These are phyloP conservation scores for Cyanoderma ruficeps DNA, from an alignment of 2,113 vertebrate species.

Conservation along the genomic window DNA sequence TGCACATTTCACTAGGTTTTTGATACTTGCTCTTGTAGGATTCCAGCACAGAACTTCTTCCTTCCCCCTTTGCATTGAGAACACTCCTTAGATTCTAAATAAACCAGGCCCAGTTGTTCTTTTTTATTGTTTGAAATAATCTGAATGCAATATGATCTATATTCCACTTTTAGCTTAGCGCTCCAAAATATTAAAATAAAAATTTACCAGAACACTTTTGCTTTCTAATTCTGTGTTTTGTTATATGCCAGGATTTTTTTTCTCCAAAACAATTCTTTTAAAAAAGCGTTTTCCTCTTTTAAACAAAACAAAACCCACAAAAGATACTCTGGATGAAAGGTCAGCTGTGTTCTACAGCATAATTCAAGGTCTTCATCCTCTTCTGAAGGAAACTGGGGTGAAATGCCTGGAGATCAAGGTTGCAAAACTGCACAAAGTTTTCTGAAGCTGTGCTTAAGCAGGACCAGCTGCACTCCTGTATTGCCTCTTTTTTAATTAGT, in stretches of 20 bases:
- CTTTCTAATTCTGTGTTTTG: background rate
- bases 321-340: background rate
- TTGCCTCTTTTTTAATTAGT: conserved; percentile 40
- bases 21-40: conserved; percentile 13
- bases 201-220: background rate
- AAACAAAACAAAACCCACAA: background rate
- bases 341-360: background rate
- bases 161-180: background rate
- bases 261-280: fast-evolving
- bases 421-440: conserved; percentile 2
- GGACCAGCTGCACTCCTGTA: conserved; percentile 31
- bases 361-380: background rate
- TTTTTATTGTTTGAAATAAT: background rate
- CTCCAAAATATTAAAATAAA: background rate
- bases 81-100: background rate
- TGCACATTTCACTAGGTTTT: conserved; percentile 43
- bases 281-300: background rate
- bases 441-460: conserved; percentile 27
- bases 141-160: background rate
- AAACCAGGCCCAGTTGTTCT: background rate
- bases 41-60: conserved; percentile 32
- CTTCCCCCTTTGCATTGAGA: background rate
- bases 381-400: background rate
- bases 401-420: background rate
- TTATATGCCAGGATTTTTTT: background rate